Base-by-base conservation (phyloP, 2,113 vertebrate species). In the Psittacara wagleri region DNA sequence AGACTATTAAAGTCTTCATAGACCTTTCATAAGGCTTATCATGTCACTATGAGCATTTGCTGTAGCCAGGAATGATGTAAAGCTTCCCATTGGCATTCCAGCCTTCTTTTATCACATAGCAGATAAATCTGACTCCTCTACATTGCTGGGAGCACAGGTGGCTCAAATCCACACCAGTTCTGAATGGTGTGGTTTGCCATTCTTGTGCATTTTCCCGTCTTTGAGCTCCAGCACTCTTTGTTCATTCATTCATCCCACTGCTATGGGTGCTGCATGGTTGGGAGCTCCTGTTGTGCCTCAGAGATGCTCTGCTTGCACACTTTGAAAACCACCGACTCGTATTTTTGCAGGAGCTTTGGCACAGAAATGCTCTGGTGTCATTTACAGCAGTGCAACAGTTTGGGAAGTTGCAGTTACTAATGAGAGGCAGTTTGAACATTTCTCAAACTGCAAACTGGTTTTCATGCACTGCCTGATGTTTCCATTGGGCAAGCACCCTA, bases 181-280 rank as follows among this genome's bases (percentile, higher is more conserved):
- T 57, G 29, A 49, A 61, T 6, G 69, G 44, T 3, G 2, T 29
- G 43, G 54, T 81, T 83, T 75, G 51, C 82, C 28, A 51, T 75
- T 85, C 27, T 24, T 24, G 20, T 39, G 17, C 29, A 14, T 52
- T 83, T 79, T 44, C 41, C 20, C 10, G 25, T 79, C 77, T 86
- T n/a, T 76, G 75, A 31, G 5, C 24, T 64, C 43, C 51, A 52
- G 85, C 69, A 55, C 52, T 75, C 76, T 37, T 54, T 15, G 66
- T 90, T 69, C 67, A 52, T 92, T 95, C 81, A 62, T 43, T 55
- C 74, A 59, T 83, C 66, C 55, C 48, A 27, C 27, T 66, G 25
- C 80, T 59, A 57, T 48, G 66, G 87, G 57, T 52, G 96, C 96
- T 95, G 76, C 97, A 55, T 91, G 91, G 48, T 49, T 13, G 48